Evolutionary conservation across 1,140 invertebrate species (phyloP).

Genomic region (Trichonephila inaurata): DNA sequence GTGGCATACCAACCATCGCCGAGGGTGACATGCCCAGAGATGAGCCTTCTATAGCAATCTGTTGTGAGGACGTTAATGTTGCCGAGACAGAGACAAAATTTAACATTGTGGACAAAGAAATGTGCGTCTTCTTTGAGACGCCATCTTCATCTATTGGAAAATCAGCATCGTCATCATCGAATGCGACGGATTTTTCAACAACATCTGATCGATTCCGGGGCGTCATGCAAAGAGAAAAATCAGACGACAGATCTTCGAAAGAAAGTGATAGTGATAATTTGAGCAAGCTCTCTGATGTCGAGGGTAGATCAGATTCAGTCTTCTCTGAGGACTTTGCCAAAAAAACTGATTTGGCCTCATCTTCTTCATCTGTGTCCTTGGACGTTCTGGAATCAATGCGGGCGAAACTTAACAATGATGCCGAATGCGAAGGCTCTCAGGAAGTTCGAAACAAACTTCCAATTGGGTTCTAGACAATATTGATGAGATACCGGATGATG

Average conservation of each 20-base stretch:
- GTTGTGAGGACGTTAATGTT: slow-evolving; percentile 63
- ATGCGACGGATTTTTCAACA: slow-evolving; percentile 69
- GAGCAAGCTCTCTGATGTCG: slow-evolving; percentile 67
- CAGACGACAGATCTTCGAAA: slow-evolving; percentile 70
- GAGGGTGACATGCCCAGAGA: background rate
- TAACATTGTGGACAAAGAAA: slow-evolving; percentile 68
- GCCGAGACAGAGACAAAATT: slow-evolving; percentile 66
- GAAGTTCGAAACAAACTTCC: slow-evolving; percentile 8
- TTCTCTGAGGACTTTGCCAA: slow-evolving; percentile 60
- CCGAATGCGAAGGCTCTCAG: slow-evolving; percentile 3
- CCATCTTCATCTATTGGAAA: slow-evolving; percentile 69
- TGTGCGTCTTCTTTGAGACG: slow-evolving; percentile 71
- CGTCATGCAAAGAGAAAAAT: slow-evolving; percentile 72
- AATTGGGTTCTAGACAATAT: slow-evolving; percentile 67
- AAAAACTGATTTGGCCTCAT: slow-evolving; percentile 36
- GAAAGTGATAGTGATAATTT: slow-evolving; percentile 74
- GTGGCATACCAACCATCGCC: background rate
- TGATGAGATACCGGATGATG: slow-evolving; percentile 70
- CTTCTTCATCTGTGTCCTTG: slow-evolving; percentile 53
- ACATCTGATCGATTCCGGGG: slow-evolving; percentile 66
- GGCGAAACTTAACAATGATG: slow-evolving; percentile 17
- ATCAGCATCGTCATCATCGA: slow-evolving; percentile 68
- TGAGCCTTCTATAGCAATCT: slow-evolving; percentile 21
- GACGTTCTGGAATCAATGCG: slow-evolving; percentile 50
- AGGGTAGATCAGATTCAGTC: slow-evolving; percentile 47